Base-by-base conservation (phyloP, 2,113 vertebrate genomes). In the Eurystomus gularis region DNA sequence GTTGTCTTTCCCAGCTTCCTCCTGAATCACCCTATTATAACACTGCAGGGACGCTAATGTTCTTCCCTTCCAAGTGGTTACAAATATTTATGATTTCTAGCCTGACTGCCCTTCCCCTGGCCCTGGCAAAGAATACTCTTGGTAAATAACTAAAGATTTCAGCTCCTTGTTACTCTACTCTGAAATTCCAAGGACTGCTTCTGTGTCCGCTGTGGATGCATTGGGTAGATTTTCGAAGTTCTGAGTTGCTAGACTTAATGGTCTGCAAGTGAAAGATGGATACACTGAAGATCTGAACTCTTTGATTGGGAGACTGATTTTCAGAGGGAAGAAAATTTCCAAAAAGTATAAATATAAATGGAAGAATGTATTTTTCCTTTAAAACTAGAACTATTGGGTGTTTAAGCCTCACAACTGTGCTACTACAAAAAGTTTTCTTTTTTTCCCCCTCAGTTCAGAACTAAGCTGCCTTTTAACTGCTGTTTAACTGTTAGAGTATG, bases 401-500 rank as follows among this genome's bases (percentile, higher is more conserved):
- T 79, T 85, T 92, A 95, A 92, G 84, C 94, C 83, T 97, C 82
- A 88, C 39, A 86, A 95, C 54, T 96, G 51, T 92, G 78, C 95
- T 86, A 86, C 82, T 94, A 48, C 17, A 33, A 55, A 55, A 42
- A 42, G 65, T 55, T 86, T 81, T 44, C 33, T 31, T 40, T 44
- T 35, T 31, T 40, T 16, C 7, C 23, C 64, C 13, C 72, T 94
- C 48, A 61, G 40, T 79, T 95, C 82, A 97, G 96, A 96, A 72
- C 93, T 93, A 97, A 97, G 97, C 70, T 44, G 3, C 81, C 73
- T 92, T 96, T 94, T 95, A 96, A 96, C 95, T 98, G 86, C 82
- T 97, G 73, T 98, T 82, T 96, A 94, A 96, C 51, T 97, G 88
- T 97, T 96, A 96, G 79, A 95, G 65, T 96, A 42, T 86, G 94